Base-by-base conservation (phyloP, 2,797 vertebrate genomes). In the Hipposideros larvatus region DNA sequence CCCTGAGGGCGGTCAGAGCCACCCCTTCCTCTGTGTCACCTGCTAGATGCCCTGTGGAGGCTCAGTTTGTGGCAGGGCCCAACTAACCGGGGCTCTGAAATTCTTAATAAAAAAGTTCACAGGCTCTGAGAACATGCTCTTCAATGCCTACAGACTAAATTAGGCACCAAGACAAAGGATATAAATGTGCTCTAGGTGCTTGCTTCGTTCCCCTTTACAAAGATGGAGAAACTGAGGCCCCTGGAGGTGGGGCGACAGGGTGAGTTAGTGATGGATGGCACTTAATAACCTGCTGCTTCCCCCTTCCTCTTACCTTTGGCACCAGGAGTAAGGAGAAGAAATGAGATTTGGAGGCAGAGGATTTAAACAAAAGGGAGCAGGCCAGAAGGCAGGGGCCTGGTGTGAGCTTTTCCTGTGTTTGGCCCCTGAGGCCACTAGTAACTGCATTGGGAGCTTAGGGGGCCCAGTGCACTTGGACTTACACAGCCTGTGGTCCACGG, bases 171-270 rank as follows among this genome's bases (percentile, higher is more conserved):
- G 57, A 65, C 26, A 11, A n/a, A 37, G 48, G 31, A 1, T 10
- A 2, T 8, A 31, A 11, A 13, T 0, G 0, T 6, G 37, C 37
- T 55, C 43, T 3, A 1, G 4, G 2, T 31, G 7, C 16, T 75
- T 46, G 8, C 71, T 86, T 53, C 28, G 14, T 41, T 24, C 34
- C 9, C 37, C 34, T 8, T 59, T 51, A 65, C 37, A 21, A 28
- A 83, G 48, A 41, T 15, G 7, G 61, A 74, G 73, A 87, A 55
- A 14, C 10, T 4, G 63, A 53, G 86, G 57, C 14, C 79, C 7
- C 26, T 19, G 89, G 48, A 82, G 63, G 43, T 11, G 11, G 21
- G 26, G 4, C 24, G 22, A 48, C 26, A 2, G 11, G 18, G 74
- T 31, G 3, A 59, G 7, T 61, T 5, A 53, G 43, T 43, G 74